These are phyloP conservation scores for Dioctria rufipes DNA, from an alignment of 2,888 invertebrate species.

Conservation along the genomic window DNA sequence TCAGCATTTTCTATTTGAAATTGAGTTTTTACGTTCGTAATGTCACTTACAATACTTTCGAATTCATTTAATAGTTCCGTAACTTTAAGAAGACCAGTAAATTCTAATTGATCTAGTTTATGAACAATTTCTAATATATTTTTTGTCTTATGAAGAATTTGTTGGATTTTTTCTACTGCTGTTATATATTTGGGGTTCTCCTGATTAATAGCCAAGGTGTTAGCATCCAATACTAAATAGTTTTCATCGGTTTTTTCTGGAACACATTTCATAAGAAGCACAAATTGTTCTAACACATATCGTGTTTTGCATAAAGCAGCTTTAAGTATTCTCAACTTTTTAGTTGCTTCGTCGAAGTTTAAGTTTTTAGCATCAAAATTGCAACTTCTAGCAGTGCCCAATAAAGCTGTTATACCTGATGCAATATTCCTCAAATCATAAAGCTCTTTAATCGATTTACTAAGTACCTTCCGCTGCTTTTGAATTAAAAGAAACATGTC, in stretches of 20 bases:
- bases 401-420: constrained; percentile 66
- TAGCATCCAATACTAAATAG: neutral
- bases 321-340: constrained; percentile 62
- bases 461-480: constrained; percentile 77
- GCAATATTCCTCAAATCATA: constrained; percentile 74
- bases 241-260: constrained; percentile 70
- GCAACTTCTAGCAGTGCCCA: constrained; percentile 61
- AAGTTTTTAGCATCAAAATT: constrained; percentile 54
- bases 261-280: constrained; percentile 77
- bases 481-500: constrained; percentile 82
- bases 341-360: constrained; percentile 63
- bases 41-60: constrained; percentile 29
- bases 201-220: neutral
- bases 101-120: constrained; percentile 63
- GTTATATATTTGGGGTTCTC: constrained; percentile 48
- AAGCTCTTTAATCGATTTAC: constrained; percentile 74
- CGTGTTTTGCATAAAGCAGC: constrained; percentile 64
- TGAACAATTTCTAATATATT: constrained; percentile 63
- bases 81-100: constrained; percentile 64
- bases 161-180: constrained; percentile 60
- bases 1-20: constrained; percentile 55
- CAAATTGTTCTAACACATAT: constrained; percentile 78
- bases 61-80: constrained; percentile 32
- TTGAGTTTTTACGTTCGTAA: constrained; percentile 46
- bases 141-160: constrained; percentile 62